Percentiles rank a stretch among this genome's conserved stretches.
Evolutionary conservation across 2,888 invertebrate genomes (phyloP).

Genomic region (Standfussiana lucernea): DNA sequence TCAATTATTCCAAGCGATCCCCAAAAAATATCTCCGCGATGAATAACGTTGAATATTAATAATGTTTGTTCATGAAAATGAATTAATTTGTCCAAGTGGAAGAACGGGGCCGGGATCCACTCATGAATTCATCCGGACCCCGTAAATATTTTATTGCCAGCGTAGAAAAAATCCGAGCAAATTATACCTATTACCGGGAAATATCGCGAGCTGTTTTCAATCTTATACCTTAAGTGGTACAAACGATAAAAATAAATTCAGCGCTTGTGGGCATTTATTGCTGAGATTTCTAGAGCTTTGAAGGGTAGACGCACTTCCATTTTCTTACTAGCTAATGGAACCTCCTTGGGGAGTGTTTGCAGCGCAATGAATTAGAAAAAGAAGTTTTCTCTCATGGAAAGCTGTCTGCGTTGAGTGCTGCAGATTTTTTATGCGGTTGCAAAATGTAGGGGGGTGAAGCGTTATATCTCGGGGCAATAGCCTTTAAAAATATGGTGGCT

Average conservation of each 20-base stretch:
- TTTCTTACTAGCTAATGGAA: slow-evolving; percentile 75
- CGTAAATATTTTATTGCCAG: slow-evolving; percentile 89
- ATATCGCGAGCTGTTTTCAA: slow-evolving; percentile 88
- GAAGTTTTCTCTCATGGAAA: slow-evolving; percentile 46
- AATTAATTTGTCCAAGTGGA: slow-evolving; percentile 85
- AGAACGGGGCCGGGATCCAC: slow-evolving; percentile 80
- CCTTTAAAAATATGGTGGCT: not conserved
- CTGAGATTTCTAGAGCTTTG: slow-evolving; percentile 87
- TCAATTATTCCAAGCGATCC: slow-evolving; percentile 30
- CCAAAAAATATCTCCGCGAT: slow-evolving; percentile 60
- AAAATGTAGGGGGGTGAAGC: slow-evolving; percentile 9
- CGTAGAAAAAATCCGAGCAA: slow-evolving; percentile 83
- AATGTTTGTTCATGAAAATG: slow-evolving; percentile 84
- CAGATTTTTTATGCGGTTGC: slow-evolving; percentile 41
- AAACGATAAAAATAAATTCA: slow-evolving; percentile 89
- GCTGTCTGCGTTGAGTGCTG: slow-evolving; percentile 39
- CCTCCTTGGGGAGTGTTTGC: slow-evolving; percentile 61
- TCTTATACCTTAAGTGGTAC: slow-evolving; percentile 90
- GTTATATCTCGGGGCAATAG: slow-evolving; percentile 15
- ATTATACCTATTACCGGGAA: slow-evolving; percentile 80
- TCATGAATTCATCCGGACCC: slow-evolving; percentile 85
- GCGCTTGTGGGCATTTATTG: slow-evolving; percentile 88
- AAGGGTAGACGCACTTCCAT: slow-evolving; percentile 71
- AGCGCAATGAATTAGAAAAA: slow-evolving; percentile 58
- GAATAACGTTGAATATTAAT: slow-evolving; percentile 77